Conservation (phyloP, 2,113 vertebrate species). For the Larimichthys crocea region DNA sequence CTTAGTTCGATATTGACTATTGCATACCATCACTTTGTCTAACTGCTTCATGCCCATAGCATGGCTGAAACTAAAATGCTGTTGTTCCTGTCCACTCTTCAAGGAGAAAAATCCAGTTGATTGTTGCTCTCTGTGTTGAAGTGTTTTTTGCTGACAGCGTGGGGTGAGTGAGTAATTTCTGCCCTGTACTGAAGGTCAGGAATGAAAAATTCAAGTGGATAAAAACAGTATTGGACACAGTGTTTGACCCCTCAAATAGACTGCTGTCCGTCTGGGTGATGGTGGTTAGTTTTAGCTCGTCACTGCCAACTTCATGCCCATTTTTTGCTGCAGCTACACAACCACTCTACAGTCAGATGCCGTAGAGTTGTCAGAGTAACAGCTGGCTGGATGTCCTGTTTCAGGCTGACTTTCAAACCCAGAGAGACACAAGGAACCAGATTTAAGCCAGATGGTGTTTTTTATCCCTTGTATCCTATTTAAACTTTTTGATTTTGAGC, state of each 20-base stretch:
- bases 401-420: constrained; percentile 73
- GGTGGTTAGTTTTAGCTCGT: neutral
- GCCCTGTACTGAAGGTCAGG: constrained; percentile 26
- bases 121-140: neutral
- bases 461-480: constrained; percentile 54
- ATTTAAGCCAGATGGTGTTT: constrained; percentile 76
- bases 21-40: neutral
- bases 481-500: constrained; percentile 27
- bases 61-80: neutral
- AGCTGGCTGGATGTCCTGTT: constrained; percentile 72
- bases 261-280: constrained; percentile 11
- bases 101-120: neutral
- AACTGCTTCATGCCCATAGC: no score
- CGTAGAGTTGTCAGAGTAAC: constrained; percentile 58
- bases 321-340: constrained; percentile 28
- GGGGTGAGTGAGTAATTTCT: constrained; percentile 22
- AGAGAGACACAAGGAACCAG: constrained; percentile 52
- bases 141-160: constrained; percentile 24
- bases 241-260: constrained; percentile 2
- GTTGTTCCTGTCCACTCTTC: neutral
- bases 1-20: neutral
- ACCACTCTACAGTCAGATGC: constrained; percentile 36
- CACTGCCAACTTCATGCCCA: constrained; percentile 20
- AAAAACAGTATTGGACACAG: constrained; percentile 20
- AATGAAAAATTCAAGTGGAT: constrained; percentile 46